Evolutionary conservation across 2,113 vertebrate genomes (phyloP).

Genomic region (Triplophysa tibetana): DNA sequence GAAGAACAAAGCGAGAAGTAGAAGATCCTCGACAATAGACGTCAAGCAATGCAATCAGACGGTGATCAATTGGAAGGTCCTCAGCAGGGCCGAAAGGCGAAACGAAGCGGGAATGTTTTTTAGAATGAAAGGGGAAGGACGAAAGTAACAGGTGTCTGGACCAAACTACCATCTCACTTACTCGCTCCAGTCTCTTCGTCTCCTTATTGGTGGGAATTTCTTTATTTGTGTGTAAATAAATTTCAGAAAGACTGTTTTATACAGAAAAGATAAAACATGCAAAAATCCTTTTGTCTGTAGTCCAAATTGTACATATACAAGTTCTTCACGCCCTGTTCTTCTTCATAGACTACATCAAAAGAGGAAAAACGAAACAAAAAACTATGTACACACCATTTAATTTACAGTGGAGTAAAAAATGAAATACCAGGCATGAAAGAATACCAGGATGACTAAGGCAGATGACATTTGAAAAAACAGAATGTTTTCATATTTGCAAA

Average conservation of each 20-base stretch:
- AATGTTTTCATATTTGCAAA: slow-evolving; percentile 74
- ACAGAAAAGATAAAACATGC: slow-evolving; percentile 98
- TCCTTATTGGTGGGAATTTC: slow-evolving; percentile 76
- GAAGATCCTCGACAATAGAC: slow-evolving; percentile 15
- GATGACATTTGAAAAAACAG: slow-evolving; percentile 82
- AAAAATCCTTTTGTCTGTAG: slow-evolving; percentile 95
- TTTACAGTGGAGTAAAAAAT: slow-evolving; percentile 91
- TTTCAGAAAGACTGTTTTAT: slow-evolving; percentile 84
- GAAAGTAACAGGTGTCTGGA: slow-evolving; percentile 19
- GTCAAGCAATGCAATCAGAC: slow-evolving; percentile 20
- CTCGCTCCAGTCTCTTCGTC: slow-evolving; percentile 62
- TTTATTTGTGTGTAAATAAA: slow-evolving; percentile 73
- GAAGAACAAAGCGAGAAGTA: slow-evolving; percentile 23
- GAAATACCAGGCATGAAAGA: slow-evolving; percentile 69
- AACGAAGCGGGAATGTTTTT: slow-evolving; percentile 6
- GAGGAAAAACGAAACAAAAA: slow-evolving; percentile 67
- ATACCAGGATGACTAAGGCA: slow-evolving; percentile 77
- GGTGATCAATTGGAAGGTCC: neutral
- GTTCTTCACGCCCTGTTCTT: slow-evolving; percentile 87
- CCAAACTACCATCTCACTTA: slow-evolving; percentile 21
- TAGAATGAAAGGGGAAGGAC: neutral
- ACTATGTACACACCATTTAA: slow-evolving; percentile 91
- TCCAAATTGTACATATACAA: slow-evolving; percentile 97
- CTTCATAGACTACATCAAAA: slow-evolving; percentile 87
- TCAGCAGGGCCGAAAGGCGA: slow-evolving; percentile 21